Percentiles rank a stretch among this genome's conserved stretches.
These are phyloP conservation scores for Alentia gelatinosa DNA, from an alignment of 2,888 invertebrate species.

Conservation along the genomic window DNA sequence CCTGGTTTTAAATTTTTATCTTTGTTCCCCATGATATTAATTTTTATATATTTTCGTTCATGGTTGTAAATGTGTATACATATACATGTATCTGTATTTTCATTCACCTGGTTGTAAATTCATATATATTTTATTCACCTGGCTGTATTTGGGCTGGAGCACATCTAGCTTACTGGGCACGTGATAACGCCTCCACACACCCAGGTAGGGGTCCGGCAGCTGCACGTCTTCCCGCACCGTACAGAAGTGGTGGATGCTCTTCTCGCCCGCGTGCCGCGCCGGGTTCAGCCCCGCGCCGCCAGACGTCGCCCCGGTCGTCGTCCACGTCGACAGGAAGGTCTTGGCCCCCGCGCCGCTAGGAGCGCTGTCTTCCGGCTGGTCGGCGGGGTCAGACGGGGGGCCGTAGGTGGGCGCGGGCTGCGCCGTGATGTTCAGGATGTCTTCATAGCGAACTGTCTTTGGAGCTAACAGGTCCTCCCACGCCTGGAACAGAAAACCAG, in stretches of 20 bases:
- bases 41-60: too few relatives aligned
- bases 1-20: too few relatives aligned
- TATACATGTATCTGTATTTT: too few relatives aligned
- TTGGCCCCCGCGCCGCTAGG: slow-evolving; percentile 51
- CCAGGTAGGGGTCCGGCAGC: slow-evolving; percentile 73
- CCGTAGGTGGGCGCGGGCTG: slow-evolving; percentile 67
- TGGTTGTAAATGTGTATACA: too few relatives aligned
- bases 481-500: too few relatives aligned
- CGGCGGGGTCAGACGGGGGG: background rate
- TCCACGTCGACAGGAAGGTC: slow-evolving; percentile 75
- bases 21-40: too few relatives aligned
- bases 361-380: background rate
- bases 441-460: slow-evolving; percentile 72
- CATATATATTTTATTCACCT: too few relatives aligned
- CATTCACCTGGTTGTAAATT: too few relatives aligned
- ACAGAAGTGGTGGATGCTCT: slow-evolving; percentile 78
- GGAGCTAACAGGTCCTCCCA: slow-evolving; percentile 74
- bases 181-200: slow-evolving; percentile 76
- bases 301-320: background rate
- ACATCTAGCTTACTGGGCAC: slow-evolving; percentile 70
- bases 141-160: background rate
- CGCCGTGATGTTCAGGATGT: slow-evolving; percentile 74
- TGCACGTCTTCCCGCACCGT: slow-evolving; percentile 73
- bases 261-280: slow-evolving; percentile 44
- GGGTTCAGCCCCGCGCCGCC: background rate